Percentiles rank a stretch among this genome's conserved stretches.
Evolutionary conservation across 2,113 vertebrate genomes (phyloP).

Genomic region (Cottus gobio): DNA sequence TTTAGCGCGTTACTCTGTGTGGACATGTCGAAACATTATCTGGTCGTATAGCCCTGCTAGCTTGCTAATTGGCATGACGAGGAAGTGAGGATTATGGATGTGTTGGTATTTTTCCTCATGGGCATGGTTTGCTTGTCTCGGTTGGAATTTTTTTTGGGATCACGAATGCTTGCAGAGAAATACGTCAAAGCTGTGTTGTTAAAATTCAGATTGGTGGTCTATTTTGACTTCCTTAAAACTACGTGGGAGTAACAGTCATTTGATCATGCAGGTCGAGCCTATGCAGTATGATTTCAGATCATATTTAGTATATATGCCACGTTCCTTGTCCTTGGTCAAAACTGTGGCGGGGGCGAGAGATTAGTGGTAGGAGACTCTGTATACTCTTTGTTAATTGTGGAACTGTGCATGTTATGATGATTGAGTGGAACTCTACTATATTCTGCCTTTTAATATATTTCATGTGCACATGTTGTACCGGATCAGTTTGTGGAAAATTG

Average conservation of each 20-base stretch:
- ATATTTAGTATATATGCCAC: constrained; percentile 26
- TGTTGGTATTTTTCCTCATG: constrained; percentile 68
- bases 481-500: not conserved
- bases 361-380: not conserved
- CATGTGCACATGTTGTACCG: constrained; percentile 7
- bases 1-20: not conserved
- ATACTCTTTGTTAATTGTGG: constrained; percentile 1
- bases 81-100: constrained; percentile 70
- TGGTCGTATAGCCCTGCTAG: constrained; percentile 69
- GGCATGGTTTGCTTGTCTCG: constrained; percentile 14
- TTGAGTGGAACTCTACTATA: not conserved
- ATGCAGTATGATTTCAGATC: constrained; percentile 25
- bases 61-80: constrained; percentile 80
- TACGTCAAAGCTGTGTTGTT: constrained; percentile 5
- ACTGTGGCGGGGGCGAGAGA: not conserved
- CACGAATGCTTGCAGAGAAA: constrained; percentile 6
- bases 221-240: not conserved
- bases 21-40: constrained; percentile 52
- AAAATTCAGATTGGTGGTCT: not conserved
- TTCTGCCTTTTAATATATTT: constrained; percentile 10
- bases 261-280: constrained; percentile 5
- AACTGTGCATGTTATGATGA: constrained; percentile 16
- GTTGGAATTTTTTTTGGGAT: constrained; percentile 3
- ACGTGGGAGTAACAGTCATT: not conserved
- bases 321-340: constrained; percentile 7